Base-by-base conservation (phyloP, 1,140 invertebrate genomes). In the Tetragnatha versicolor region DNA sequence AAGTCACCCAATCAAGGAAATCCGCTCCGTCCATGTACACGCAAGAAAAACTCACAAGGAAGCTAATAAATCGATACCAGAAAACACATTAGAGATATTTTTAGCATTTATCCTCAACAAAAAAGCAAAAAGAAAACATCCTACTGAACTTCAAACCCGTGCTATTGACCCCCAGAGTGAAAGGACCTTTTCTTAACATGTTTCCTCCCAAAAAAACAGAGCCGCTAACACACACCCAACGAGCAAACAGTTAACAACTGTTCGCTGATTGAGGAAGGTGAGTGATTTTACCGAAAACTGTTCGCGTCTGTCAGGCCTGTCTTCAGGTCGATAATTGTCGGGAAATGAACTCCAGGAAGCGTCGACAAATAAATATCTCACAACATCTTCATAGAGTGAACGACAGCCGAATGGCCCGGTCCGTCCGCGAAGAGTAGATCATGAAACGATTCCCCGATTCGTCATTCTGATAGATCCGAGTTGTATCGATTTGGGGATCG, bases 251-350 rank as follows among this genome's bases (percentile, higher is more conserved):
- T 55, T 29, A 25, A 29, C 25, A 9, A 9, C 10, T 55, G 51
- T 55, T 29, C 27, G 51, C 3, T 55, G 27, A 55, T 55, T 55
- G 51, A 55, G 31, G 31, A 53, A 53, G 31, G 17, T 12, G 27
- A 4, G 49, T 12, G 22, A 2, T n/a, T n/a, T n/a, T 29, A 17
- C 4, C 20, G 14, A 14, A 55, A 55, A 55, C 20, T 55, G 51
- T 29, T 55, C 27, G 22, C 31, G 31, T 14, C 51, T 55, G 51
- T 55, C 51, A 12, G 1, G 51, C 5, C 27, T 55, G 51, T 55
- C 51, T 55, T 29, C 51, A 55, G 14, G 27, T 55, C 25, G 51
- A 55, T 55, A 55, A 55, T 55, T 55, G 51, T 31, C 12, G 51
- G 31, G 51, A 29, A 55, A 55, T 14, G 25, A 55, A 55, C 17